Evolutionary conservation across 2,797 vertebrate species (phyloP).

Genomic region (Huso huso): DNA sequence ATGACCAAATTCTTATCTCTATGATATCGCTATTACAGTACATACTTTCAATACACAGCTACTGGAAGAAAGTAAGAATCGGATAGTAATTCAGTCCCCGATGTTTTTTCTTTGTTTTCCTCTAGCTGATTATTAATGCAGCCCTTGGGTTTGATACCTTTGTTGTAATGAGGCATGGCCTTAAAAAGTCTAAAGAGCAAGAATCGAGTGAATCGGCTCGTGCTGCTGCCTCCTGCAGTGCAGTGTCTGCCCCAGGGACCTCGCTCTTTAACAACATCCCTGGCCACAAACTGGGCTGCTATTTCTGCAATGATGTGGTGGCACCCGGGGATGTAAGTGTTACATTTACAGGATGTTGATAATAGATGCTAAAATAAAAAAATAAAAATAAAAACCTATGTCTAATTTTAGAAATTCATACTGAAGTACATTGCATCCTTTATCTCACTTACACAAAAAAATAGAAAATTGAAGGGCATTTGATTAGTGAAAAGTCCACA

Average conservation of each 20-base stretch:
- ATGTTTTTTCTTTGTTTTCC: slow-evolving; percentile 19
- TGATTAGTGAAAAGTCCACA: too few species aligned
- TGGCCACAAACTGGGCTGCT: slow-evolving; percentile 93
- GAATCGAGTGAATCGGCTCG: slow-evolving; percentile 50
- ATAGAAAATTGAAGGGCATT: too few species aligned
- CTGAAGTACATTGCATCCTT: too few species aligned
- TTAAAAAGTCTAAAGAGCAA: slow-evolving; percentile 72
- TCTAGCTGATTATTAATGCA: slow-evolving; percentile 86
- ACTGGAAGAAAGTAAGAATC: too few species aligned
- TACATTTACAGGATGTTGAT: background rate
- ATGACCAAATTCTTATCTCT: too few species aligned
- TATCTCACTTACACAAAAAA: too few species aligned
- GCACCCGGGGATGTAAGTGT: slow-evolving; percentile 91
- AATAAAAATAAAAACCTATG: too few species aligned
- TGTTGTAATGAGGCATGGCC: slow-evolving; percentile 94
- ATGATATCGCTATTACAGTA: too few species aligned
- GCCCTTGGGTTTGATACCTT: slow-evolving; percentile 96
- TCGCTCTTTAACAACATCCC: slow-evolving; percentile 97
- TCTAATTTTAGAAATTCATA: too few species aligned
- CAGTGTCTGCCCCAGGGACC: slow-evolving; percentile 57
- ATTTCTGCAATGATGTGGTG: slow-evolving; percentile 98
- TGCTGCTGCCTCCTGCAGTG: slow-evolving; percentile 39
- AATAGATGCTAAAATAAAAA: too few species aligned
- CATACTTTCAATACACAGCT: too few species aligned
- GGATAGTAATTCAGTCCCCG: too few species aligned